Evolutionary conservation across 2,888 invertebrate species (phyloP).

Genomic region (Ommatoiulus sabulosus): DNA sequence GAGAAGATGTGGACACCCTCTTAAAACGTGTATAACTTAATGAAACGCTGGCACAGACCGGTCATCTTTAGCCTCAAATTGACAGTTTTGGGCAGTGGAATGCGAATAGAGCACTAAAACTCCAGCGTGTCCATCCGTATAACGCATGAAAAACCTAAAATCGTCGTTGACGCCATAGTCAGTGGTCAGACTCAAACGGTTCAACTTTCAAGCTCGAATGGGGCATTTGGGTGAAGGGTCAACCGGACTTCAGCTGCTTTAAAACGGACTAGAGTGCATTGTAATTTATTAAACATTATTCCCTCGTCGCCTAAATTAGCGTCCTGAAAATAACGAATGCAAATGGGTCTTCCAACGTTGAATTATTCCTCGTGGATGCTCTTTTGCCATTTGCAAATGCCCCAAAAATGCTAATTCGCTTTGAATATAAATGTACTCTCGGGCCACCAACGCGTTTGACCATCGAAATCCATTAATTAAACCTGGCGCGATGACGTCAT

Average conservation of each 20-base stretch:
- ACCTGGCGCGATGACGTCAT: slow-evolving; percentile 31
- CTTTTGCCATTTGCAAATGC: slow-evolving; percentile 17
- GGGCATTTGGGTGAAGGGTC: not conserved
- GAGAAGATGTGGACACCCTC: too few relatives aligned
- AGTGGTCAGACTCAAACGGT: not conserved
- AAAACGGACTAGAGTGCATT: slow-evolving; percentile 12
- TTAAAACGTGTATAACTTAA: too few relatives aligned
- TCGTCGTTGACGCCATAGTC: not conserved
- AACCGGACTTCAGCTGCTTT: not conserved
- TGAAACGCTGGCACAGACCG: not conserved
- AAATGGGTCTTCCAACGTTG: slow-evolving; percentile 7
- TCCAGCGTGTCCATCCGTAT: not conserved
- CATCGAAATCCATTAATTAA: slow-evolving; percentile 1
- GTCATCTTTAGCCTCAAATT: not conserved
- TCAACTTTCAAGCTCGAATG: not conserved
- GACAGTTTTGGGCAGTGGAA: not conserved
- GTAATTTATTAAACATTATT: slow-evolving; percentile 39
- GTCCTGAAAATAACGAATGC: slow-evolving; percentile 43
- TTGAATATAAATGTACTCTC: not conserved
- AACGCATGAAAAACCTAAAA: not conserved
- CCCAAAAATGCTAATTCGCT: slow-evolving; percentile 33
- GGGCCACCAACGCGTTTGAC: not conserved
- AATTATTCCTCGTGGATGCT: slow-evolving; percentile 19
- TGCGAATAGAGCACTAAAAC: not conserved
- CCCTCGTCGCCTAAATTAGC: slow-evolving; percentile 18